A percentile compares a stretch with the other conserved stretches of the same genome.
Evolutionary conservation across 2,888 invertebrate genomes (phyloP).

Genomic region (Machimus atricapillus): DNA sequence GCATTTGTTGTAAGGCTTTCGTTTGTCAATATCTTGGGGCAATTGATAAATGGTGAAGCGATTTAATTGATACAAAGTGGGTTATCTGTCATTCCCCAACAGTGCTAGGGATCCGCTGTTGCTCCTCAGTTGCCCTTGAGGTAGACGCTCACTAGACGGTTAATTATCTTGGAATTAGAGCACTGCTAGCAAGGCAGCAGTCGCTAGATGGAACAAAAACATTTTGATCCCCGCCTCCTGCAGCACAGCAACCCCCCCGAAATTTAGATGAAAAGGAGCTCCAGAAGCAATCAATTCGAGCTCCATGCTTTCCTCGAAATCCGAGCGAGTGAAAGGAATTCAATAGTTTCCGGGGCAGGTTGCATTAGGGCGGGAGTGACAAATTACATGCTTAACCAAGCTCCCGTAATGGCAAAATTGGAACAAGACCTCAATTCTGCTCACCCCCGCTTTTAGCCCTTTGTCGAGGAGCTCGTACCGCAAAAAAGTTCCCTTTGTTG

Average conservation of each 20-base stretch:
- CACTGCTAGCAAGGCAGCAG: neutral
- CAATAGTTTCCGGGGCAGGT: neutral
- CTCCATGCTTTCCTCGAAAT: neutral
- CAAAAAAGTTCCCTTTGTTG: neutral
- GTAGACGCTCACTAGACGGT: neutral
- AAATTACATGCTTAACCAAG: neutral
- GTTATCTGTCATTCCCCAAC: conserved; percentile 7
- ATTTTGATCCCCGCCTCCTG: neutral
- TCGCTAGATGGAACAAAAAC: neutral
- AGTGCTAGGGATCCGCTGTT: neutral
- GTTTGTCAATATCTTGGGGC: conserved; percentile 29
- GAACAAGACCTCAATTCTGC: neutral
- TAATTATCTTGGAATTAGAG: neutral
- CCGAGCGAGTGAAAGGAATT: neutral
- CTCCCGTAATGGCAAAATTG: neutral
- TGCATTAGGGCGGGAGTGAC: neutral
- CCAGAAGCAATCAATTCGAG: neutral
- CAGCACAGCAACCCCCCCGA: neutral
- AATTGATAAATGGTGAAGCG: conserved; percentile 23
- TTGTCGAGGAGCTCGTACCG: neutral
- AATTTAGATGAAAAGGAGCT: neutral
- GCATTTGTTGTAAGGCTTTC: conserved; percentile 22
- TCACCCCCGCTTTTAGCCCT: neutral
- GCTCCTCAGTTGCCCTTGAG: neutral
- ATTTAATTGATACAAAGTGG: conserved; percentile 32